Conservation (phyloP, 2,888 invertebrate genomes). For the Orthosia gothica region DNA sequence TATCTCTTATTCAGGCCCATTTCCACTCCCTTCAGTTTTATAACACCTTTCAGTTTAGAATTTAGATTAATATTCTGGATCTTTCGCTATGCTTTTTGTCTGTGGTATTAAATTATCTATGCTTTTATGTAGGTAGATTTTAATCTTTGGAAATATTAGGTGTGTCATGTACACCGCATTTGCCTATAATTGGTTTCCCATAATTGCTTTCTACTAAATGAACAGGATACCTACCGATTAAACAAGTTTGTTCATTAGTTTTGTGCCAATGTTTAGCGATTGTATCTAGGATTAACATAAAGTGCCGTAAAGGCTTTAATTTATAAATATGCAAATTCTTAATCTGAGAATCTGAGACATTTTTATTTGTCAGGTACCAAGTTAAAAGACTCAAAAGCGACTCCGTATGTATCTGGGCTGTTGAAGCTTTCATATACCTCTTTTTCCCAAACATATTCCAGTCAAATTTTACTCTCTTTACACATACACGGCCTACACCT, state of each 20-base stretch:
- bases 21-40: neutral
- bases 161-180: conserved; percentile 9
- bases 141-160: conserved; percentile 2
- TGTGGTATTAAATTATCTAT: no score
- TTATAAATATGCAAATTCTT: neutral
- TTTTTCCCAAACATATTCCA: neutral
- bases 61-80: neutral
- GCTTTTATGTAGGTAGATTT: neutral
- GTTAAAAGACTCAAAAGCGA: neutral
- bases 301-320: conserved; percentile 10
- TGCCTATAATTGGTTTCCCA: neutral
- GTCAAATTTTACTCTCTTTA: no score
- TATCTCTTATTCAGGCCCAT: neutral
- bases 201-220: conserved; percentile 21
- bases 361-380: neutral
- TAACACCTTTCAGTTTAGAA: no score
- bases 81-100: neutral
- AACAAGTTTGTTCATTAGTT: conserved; percentile 23
- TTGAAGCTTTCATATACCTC: neutral
- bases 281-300: conserved; percentile 7
- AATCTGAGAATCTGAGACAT: neutral
- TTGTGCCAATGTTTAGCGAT: neutral
- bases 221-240: neutral
- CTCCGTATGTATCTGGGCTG: no score
- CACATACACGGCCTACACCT: no score